phyloP scores from a whole-genome alignment of 1,140 invertebrate species.

The Mizuhopecten yessoensis region DNA sequence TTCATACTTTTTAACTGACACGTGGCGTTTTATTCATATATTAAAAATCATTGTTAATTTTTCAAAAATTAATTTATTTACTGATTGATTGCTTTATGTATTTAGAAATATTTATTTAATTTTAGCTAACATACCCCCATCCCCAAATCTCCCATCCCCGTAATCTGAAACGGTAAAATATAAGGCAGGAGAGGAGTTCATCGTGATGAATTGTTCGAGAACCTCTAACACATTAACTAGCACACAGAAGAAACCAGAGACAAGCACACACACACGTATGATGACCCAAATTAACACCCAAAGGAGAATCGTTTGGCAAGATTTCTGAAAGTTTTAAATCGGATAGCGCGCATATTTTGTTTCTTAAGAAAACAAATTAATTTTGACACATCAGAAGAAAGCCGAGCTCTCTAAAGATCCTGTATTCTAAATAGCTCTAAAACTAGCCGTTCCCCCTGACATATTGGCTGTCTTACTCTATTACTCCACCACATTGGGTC shows the following conservation, averaged over 20 bases:
- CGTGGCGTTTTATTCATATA: no score
- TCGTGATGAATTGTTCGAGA: background rate
- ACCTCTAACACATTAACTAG: background rate
- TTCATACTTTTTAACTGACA: no score
- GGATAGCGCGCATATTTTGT: background rate
- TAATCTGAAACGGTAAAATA: background rate
- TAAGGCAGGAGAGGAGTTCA: background rate
- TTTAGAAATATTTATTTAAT: no score
- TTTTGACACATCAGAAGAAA: background rate
- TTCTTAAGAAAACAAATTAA: constrained; percentile 36
- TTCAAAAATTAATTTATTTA: no score
- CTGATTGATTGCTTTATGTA: no score
- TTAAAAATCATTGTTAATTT: no score
- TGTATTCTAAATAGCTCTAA: background rate
- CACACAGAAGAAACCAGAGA: background rate
- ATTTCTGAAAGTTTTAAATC: background rate
- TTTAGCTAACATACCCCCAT: background rate
- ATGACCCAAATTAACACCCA: background rate
- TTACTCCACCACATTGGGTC: background rate
- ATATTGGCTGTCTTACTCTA: background rate
- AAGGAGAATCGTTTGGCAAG: constrained; percentile 15
- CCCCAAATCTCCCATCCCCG: background rate
- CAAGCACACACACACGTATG: background rate
- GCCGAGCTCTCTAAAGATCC: background rate
- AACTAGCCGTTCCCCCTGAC: background rate